Conservation (phyloP, 1,140 invertebrate species). For the Penaeus vannamei region DNA sequence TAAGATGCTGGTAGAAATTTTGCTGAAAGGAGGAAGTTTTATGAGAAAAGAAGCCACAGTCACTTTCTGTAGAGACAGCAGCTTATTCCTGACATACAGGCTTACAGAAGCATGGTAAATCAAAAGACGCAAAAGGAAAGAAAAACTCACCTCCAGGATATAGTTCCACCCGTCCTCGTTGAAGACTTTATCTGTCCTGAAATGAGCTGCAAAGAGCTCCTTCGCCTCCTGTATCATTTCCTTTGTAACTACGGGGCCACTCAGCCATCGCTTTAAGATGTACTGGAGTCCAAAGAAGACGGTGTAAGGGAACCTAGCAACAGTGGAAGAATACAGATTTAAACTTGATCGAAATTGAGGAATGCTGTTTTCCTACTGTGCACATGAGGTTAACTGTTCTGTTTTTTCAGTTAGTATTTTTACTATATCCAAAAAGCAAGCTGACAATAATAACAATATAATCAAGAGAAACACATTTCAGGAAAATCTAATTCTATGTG, state of each 20-base stretch:
- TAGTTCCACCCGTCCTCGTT: constrained; percentile 75
- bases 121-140: too few relatives aligned
- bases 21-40: too few relatives aligned
- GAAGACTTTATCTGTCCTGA: constrained; percentile 69
- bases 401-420: too few relatives aligned
- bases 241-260: constrained; percentile 70
- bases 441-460: too few relatives aligned
- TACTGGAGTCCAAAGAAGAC: constrained; percentile 62
- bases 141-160: constrained; percentile 44
- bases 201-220: constrained; percentile 52
- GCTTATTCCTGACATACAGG: too few relatives aligned
- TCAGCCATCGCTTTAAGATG: constrained; percentile 56
- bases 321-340: neutral
- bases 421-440: too few relatives aligned
- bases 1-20: too few relatives aligned
- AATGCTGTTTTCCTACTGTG: neutral
- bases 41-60: too few relatives aligned
- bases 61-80: too few relatives aligned
- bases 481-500: neutral
- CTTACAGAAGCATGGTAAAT: too few relatives aligned
- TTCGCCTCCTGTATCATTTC: constrained; percentile 73
- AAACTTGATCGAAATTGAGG: neutral
- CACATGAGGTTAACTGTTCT: neutral
- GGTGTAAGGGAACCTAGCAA: constrained; percentile 69
- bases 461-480: neutral